Base-by-base conservation (phyloP, 1,140 invertebrate species). In the Bombus vancouverensis region DNA sequence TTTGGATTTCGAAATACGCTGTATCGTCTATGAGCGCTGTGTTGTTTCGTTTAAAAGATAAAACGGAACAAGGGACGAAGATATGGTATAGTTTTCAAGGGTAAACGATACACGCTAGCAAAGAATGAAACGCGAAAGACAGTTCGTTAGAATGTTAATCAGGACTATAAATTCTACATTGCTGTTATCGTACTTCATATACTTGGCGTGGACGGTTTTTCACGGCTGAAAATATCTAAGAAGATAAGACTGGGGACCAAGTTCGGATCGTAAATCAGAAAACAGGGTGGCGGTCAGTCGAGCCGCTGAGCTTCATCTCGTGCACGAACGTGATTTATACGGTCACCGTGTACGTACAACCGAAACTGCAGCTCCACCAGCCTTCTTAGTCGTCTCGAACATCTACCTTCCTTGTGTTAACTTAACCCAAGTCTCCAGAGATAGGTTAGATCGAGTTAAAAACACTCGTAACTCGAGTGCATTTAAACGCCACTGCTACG, bases 231-330 rank as follows among this genome's bases (percentile, higher is more conserved):
- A 90, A 88, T 90, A 90, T 88, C 88, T 83, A 62, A 47, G 75
- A 65, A 90, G 89, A 90, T 90, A 90, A 90, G 89, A 79, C 83
- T 39, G n/a, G 62, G 80, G 86, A 88, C 89, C 76, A 90, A 90
- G 88, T 90, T 90, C 80, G 89, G 80, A 47, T 81, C 89, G 86
- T 90, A 90, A 90, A 90, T 90, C 89, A 90, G 86, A 90, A 90
- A 90, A 90, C 86, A 86, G 89, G 89, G 18, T 53, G 47, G 65
- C 89, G 89, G 89, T 90, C 89, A 90, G 89, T 90, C 89, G 82
- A 73, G 83, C 72, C 76, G 86, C 62, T 59, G 89, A 83, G 89
- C 89, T 86, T 87, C 89, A 83, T 90, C 86, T 85, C 89, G 79
- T 79, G 71, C 53, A 90, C 77, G 79, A 66, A 44, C 80, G 82